A percentile compares a stretch with the other conserved stretches of the same genome.
Evolutionary conservation across 1,140 invertebrate genomes (phyloP).

Genomic region (Apocrypta bakeri): DNA sequence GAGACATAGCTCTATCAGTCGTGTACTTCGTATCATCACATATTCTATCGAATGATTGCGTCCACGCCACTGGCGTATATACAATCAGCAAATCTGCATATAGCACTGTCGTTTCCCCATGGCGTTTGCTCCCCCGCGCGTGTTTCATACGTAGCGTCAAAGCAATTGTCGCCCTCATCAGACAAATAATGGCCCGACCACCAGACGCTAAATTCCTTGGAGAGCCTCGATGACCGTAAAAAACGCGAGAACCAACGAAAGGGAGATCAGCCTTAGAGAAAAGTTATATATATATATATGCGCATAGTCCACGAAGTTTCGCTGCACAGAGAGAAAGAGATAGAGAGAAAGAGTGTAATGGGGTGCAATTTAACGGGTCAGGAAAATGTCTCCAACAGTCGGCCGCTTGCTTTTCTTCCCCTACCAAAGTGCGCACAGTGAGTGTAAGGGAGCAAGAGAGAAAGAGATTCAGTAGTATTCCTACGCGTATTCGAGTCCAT

Average conservation of each 20-base stretch:
- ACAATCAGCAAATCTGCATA: background rate
- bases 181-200: background rate
- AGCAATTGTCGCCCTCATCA: background rate
- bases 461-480: background rate
- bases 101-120: too few relatives aligned
- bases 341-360: conserved; percentile 48
- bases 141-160: background rate
- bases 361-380: conserved; percentile 57
- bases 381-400: conserved; percentile 48
- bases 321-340: conserved; percentile 23
- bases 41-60: background rate
- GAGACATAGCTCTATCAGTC: background rate
- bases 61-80: background rate
- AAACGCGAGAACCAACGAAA: background rate
- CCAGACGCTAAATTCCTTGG: background rate
- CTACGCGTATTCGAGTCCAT: conserved; percentile 32
- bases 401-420: background rate
- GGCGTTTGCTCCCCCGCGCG: background rate
- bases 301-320: background rate
- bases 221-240: conserved; percentile 4
- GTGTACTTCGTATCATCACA: background rate
- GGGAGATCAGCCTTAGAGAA: background rate
- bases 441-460: conserved; percentile 3
- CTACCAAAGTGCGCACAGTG: background rate
- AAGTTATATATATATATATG: background rate